Evolutionary conservation across 2,797 vertebrate species (phyloP).

Genomic region (Lates japonicus): DNA sequence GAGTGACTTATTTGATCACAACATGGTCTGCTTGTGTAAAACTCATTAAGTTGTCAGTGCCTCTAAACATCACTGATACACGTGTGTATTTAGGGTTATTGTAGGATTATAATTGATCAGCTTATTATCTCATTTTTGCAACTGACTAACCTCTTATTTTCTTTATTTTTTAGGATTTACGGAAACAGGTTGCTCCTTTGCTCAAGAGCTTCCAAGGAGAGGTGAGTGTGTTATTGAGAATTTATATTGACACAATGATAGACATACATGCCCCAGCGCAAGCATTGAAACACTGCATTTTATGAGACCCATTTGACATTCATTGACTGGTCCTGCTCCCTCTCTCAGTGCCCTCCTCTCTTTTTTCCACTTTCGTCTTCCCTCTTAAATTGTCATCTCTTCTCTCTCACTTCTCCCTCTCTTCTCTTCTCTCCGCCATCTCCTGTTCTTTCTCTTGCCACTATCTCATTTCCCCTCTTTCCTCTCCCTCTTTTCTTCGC

Average conservation of each 20-base stretch:
- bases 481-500: slow-evolving; percentile 73
- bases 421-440: slow-evolving; percentile 51
- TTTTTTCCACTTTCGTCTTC: slow-evolving; percentile 45
- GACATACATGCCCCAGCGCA: slow-evolving; percentile 33
- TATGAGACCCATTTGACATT: slow-evolving; percentile 59
- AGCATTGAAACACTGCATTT: slow-evolving; percentile 46
- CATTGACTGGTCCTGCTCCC: slow-evolving; percentile 44
- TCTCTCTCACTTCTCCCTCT: slow-evolving; percentile 39
- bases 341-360: slow-evolving; percentile 23
- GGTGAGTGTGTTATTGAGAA: slow-evolving; percentile 86
- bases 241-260: slow-evolving; percentile 42
- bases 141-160: slow-evolving; percentile 30
- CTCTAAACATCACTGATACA: slow-evolving; percentile 11
- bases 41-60: slow-evolving; percentile 10
- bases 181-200: slow-evolving; percentile 98
- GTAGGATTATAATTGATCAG: slow-evolving; percentile 8
- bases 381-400: slow-evolving; percentile 57
- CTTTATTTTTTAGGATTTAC: slow-evolving; percentile 89
- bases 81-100: slow-evolving; percentile 18
- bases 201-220: slow-evolving; percentile 99
- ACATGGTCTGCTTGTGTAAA: slow-evolving; percentile 8
- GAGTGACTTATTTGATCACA: slow-evolving; percentile 33
- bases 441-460: slow-evolving; percentile 67
- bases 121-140: slow-evolving; percentile 2
- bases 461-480: slow-evolving; percentile 80